Conservation (phyloP, 2,797 vertebrate genomes). For the Acanthis flammea region DNA sequence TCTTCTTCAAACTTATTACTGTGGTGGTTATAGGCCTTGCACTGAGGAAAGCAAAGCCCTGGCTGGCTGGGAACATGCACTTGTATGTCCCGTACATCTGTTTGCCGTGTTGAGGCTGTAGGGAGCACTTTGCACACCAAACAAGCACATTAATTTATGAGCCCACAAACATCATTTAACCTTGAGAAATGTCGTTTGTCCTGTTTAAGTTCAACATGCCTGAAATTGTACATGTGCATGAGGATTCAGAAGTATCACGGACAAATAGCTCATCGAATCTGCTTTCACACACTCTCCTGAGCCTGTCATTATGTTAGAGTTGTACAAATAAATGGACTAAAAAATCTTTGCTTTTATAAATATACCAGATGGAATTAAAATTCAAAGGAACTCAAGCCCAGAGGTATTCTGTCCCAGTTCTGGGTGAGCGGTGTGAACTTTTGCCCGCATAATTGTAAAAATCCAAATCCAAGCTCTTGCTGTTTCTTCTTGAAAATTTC, state of each 20-base stretch:
- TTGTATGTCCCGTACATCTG: background rate
- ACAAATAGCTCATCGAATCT: background rate
- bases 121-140: background rate
- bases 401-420: background rate
- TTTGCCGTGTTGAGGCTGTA: background rate
- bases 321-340: background rate
- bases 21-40: background rate
- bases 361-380: background rate
- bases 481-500: constrained; percentile 1
- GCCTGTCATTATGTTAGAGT: background rate
- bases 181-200: background rate
- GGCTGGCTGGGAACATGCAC: fast-evolving
- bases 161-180: background rate
- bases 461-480: background rate
- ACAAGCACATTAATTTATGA: background rate
- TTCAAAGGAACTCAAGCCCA: background rate
- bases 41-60: background rate
- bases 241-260: background rate
- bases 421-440: background rate
- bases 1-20: background rate
- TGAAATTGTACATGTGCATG: background rate
- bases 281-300: background rate
- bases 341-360: background rate
- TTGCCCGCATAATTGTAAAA: background rate
- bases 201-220: background rate